Conservation (phyloP, 2,888 invertebrate genomes). For the Sesia bembeciformis region DNA sequence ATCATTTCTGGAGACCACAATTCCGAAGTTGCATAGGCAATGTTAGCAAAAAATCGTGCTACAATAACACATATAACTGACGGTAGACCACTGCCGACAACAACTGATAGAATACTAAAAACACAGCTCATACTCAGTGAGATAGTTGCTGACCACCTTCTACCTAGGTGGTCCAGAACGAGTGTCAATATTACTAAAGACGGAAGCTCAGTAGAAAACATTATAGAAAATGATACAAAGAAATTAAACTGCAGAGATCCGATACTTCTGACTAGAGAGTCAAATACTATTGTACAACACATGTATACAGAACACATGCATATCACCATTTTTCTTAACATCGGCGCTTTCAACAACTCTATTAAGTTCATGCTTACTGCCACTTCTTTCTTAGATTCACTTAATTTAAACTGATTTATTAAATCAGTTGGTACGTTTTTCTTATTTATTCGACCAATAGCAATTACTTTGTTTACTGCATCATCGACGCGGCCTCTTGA, state of each 20-base stretch:
- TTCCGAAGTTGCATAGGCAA: slow-evolving; percentile 4
- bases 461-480: slow-evolving; percentile 4
- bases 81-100: slow-evolving; percentile 6
- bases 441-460: slow-evolving; percentile 4
- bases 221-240: slow-evolving; percentile 7
- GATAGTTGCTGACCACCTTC: slow-evolving; percentile 4
- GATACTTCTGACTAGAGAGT: slow-evolving; percentile 6
- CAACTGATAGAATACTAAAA: slow-evolving; percentile 4
- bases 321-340: slow-evolving; percentile 5
- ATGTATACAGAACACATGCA: slow-evolving; percentile 5
- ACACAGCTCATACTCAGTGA: neutral
- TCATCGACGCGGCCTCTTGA: slow-evolving; percentile 31
- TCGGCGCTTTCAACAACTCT: slow-evolving; percentile 4
- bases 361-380: slow-evolving; percentile 1
- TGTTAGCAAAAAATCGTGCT: slow-evolving; percentile 7
- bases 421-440: slow-evolving; percentile 4
- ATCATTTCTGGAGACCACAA: slow-evolving; percentile 8
- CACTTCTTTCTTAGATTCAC: neutral
- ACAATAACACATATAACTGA: slow-evolving; percentile 7
- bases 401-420: slow-evolving; percentile 3
- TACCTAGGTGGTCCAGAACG: slow-evolving; percentile 7
- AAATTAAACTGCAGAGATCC: slow-evolving; percentile 6
- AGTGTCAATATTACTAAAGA: slow-evolving; percentile 5
- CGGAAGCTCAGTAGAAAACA: slow-evolving; percentile 8
- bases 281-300: slow-evolving; percentile 5